These are phyloP conservation scores for Latheticus oryzae DNA, from an alignment of 2,888 invertebrate species.

Conservation along the genomic window DNA sequence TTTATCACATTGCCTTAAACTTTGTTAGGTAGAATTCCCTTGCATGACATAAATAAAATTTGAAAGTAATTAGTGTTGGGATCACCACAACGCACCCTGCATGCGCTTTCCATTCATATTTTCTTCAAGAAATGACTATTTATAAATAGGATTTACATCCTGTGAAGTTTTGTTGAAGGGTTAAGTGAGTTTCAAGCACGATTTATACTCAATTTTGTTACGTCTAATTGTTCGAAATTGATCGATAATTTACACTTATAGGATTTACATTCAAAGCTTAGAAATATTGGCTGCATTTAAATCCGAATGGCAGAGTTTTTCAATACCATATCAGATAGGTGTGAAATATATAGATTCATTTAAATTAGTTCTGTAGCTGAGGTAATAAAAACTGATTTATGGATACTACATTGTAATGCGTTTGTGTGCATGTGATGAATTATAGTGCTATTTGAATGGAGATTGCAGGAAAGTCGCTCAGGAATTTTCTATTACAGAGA, in stretches of 20 bases:
- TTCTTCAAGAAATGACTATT: constrained; percentile 21
- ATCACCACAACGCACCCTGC: constrained; percentile 17
- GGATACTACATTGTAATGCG: constrained; percentile 7
- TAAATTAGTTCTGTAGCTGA: constrained; percentile 35
- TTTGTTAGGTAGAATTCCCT: constrained; percentile 10
- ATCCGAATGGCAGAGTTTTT: too few relatives aligned
- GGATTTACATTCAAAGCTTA: too few relatives aligned
- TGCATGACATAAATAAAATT: constrained; percentile 25
- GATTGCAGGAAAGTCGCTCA: constrained; percentile 19
- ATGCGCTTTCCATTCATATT: constrained; percentile 15
- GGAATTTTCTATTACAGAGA: constrained; percentile 1
- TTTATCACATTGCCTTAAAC: constrained; percentile 13
- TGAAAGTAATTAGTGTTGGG: constrained; percentile 27
- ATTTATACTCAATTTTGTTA: constrained; percentile 21
- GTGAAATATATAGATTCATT: constrained; percentile 31
- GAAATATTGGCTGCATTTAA: too few relatives aligned
- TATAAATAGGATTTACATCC: too few relatives aligned
- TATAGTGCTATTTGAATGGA: constrained; percentile 23
- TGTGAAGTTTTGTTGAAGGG: constrained; percentile 20
- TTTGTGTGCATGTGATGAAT: constrained; percentile 29
- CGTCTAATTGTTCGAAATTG: constrained; percentile 28
- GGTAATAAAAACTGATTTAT: constrained; percentile 39
- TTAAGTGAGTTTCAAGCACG: constrained; percentile 21
- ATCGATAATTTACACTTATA: too few relatives aligned
- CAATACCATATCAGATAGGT: constrained; percentile 26